phyloP scores from a whole-genome alignment of 2,113 vertebrate genomes.

The Percopsis transmontana region DNA sequence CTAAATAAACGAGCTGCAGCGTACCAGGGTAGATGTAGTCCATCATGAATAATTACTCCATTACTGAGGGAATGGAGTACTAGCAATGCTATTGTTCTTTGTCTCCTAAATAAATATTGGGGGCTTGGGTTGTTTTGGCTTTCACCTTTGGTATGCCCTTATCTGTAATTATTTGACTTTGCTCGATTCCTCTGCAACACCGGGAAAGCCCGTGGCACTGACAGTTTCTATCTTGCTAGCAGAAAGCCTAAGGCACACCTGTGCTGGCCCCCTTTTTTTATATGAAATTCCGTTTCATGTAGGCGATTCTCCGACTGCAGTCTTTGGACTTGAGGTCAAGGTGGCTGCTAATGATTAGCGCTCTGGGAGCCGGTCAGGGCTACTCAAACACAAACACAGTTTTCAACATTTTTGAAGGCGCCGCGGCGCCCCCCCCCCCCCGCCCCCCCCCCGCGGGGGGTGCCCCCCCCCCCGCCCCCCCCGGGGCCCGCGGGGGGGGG shows the following conservation, averaged over 20 bases:
- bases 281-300: slow-evolving; percentile 48
- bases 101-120: not conserved
- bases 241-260: slow-evolving; percentile 34
- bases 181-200: slow-evolving; percentile 30
- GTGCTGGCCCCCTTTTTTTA: slow-evolving; percentile 30
- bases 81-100: not conserved
- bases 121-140: not conserved
- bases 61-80: not conserved
- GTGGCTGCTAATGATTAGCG: slow-evolving; percentile 37
- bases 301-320: not conserved
- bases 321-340: not conserved
- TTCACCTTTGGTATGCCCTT: no score
- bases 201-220: slow-evolving; percentile 42
- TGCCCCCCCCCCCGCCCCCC: no score
- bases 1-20: no score
- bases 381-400: slow-evolving; percentile 9
- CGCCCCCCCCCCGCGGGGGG: not conserved
- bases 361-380: slow-evolving; percentile 23
- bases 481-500: no score
- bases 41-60: not conserved
- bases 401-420: no score
- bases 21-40: not conserved
- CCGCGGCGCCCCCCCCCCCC: no score
- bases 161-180: slow-evolving; percentile 20
- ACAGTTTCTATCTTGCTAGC: slow-evolving; percentile 10